phyloP scores from a whole-genome alignment of 2,888 invertebrate genomes.

The Tricholauxania praeusta region DNA sequence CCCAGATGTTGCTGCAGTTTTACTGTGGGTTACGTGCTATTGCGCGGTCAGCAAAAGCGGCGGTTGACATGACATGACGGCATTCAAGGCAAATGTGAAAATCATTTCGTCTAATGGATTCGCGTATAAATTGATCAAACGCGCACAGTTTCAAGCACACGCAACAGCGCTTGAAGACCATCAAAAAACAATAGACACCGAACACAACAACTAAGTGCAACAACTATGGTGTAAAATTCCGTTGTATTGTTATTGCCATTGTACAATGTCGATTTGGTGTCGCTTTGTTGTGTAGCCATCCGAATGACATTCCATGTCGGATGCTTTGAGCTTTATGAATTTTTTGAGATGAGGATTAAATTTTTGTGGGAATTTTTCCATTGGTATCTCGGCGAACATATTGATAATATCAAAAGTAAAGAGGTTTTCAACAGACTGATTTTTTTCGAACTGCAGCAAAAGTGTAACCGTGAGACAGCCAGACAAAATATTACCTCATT shows the following conservation, averaged over 20 bases:
- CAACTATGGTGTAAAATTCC: background rate
- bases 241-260: background rate
- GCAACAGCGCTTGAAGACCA: background rate
- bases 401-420: too few relatives aligned
- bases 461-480: too few relatives aligned
- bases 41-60: conserved; percentile 13
- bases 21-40: conserved; percentile 3
- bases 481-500: too few relatives aligned
- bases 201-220: background rate
- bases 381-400: too few relatives aligned
- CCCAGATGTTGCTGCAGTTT: conserved; percentile 20
- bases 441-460: too few relatives aligned
- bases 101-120: background rate
- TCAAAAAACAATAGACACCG: background rate
- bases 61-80: background rate
- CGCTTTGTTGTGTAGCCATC: background rate
- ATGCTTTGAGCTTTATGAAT: too few relatives aligned
- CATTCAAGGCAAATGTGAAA: background rate
- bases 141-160: conserved; percentile 21
- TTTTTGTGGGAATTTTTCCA: too few relatives aligned
- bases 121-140: conserved; percentile 17
- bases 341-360: too few relatives aligned
- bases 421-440: too few relatives aligned
- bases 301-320: too few relatives aligned
- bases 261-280: conserved; percentile 15